phyloP scores from a whole-genome alignment of 2,797 vertebrate species.

The Percopsis omiscomaycus region DNA sequence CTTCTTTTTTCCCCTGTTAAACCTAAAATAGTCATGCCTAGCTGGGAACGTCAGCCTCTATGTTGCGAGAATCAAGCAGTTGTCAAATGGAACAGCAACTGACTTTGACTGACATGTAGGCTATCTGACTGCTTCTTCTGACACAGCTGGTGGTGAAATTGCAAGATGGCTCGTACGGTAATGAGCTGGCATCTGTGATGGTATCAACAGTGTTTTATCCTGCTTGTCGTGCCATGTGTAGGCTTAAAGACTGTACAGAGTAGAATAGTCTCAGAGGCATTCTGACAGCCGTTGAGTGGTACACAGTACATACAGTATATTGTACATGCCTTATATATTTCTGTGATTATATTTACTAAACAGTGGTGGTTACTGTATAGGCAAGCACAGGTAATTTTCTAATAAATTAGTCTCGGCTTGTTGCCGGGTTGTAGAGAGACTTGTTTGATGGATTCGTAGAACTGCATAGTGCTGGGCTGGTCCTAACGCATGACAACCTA shows the following conservation, averaged over 20 bases:
- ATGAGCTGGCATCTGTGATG: conserved; percentile 22
- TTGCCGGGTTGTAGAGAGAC: conserved; percentile 49
- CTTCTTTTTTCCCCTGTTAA: conserved; percentile 40
- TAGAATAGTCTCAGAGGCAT: conserved; percentile 33
- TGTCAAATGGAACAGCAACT: not conserved
- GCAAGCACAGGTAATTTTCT: conserved; percentile 46
- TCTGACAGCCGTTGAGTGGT: conserved; percentile 29
- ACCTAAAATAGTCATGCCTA: conserved; percentile 20
- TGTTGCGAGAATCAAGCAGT: conserved; percentile 12
- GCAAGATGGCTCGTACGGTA: conserved; percentile 20
- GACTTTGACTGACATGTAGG: conserved; percentile 8
- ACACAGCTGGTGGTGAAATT: conserved; percentile 10
- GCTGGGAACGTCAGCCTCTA: conserved; percentile 13
- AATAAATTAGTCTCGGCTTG: conserved; percentile 28
- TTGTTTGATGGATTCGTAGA: conserved; percentile 50
- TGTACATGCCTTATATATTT: conserved; percentile 54
- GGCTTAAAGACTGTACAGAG: conserved; percentile 32
- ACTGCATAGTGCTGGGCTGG: conserved; percentile 57
- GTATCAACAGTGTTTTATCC: conserved; percentile 27
- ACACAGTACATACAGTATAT: conserved; percentile 4
- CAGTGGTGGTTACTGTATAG: conserved; percentile 45
- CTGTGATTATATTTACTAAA: conserved; percentile 55
- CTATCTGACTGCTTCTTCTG: conserved; percentile 14
- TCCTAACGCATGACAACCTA: conserved; percentile 60
- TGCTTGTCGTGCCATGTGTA: conserved; percentile 59